Percentiles rank a stretch among this genome's conserved stretches.
Evolutionary conservation across 2,888 invertebrate genomes (phyloP).

Genomic region (Spisula subtruncata): DNA sequence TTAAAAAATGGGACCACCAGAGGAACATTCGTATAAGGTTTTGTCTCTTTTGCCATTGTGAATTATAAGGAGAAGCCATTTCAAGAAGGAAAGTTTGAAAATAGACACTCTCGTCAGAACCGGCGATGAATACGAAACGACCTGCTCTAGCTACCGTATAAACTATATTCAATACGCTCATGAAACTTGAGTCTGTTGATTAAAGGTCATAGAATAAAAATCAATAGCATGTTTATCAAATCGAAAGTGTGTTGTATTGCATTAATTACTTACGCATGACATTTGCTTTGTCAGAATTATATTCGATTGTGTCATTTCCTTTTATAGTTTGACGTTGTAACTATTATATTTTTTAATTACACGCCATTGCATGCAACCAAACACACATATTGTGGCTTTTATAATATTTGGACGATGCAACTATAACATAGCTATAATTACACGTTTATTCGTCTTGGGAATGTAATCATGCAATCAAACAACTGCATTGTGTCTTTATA

Average conservation of each 20-base stretch:
- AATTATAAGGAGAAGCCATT: too few species aligned
- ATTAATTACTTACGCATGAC: not conserved
- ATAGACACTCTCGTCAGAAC: too few species aligned
- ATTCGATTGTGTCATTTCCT: not conserved
- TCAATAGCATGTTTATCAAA: not conserved
- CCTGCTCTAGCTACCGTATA: too few species aligned
- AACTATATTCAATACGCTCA: not conserved
- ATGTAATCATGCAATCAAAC: not conserved
- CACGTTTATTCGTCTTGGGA: not conserved
- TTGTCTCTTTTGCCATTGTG: too few species aligned
- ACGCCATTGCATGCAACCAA: too few species aligned
- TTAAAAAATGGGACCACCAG: too few species aligned
- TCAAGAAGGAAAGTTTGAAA: too few species aligned
- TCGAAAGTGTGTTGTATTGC: not conserved
- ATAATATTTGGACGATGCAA: not conserved
- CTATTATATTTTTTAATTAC: too few species aligned
- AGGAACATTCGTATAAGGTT: too few species aligned
- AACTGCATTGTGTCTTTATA: not conserved
- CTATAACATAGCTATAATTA: not conserved
- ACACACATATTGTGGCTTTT: too few species aligned
- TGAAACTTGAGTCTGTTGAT: not conserved
- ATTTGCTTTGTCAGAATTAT: not conserved
- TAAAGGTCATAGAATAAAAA: not conserved
- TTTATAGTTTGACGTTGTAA: too few species aligned
- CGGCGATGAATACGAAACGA: too few species aligned